Conservation (phyloP, 2,888 invertebrate species). For the Aphidius colemani region DNA sequence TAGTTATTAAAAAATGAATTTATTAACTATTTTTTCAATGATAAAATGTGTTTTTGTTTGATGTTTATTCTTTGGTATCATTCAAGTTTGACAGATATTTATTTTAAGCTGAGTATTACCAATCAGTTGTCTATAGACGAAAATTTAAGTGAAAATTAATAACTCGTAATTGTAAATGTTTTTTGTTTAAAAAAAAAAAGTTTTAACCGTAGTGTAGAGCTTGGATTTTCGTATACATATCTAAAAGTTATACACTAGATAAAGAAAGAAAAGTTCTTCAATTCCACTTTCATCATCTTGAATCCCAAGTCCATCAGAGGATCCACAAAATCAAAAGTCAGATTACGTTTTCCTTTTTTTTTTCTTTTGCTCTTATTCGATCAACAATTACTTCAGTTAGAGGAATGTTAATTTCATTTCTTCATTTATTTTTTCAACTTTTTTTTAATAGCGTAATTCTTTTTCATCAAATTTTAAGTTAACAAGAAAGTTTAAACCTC, state of each 20-base stretch:
- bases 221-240: background rate
- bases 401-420: constrained; percentile 28
- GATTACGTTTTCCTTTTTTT: constrained; percentile 18
- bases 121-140: background rate
- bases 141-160: constrained; percentile 36
- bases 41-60: too few relatives aligned
- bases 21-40: too few relatives aligned
- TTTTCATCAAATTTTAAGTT: too few relatives aligned
- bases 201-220: constrained; percentile 4
- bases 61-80: too few relatives aligned
- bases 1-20: too few relatives aligned
- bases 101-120: too few relatives aligned
- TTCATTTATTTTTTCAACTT: constrained; percentile 17
- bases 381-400: too few relatives aligned
- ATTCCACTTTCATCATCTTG: constrained; percentile 20
- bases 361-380: constrained; percentile 7
- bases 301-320: background rate
- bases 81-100: too few relatives aligned
- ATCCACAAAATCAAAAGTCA: constrained; percentile 22
- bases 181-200: constrained; percentile 17
- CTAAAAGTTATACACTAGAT: background rate
- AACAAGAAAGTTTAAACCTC: background rate
- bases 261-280: constrained; percentile 33
- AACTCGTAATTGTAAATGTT: constrained; percentile 39
- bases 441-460: background rate